Conservation (phyloP, 2,113 vertebrate genomes). For the Microcebus ravelobensis region DNA sequence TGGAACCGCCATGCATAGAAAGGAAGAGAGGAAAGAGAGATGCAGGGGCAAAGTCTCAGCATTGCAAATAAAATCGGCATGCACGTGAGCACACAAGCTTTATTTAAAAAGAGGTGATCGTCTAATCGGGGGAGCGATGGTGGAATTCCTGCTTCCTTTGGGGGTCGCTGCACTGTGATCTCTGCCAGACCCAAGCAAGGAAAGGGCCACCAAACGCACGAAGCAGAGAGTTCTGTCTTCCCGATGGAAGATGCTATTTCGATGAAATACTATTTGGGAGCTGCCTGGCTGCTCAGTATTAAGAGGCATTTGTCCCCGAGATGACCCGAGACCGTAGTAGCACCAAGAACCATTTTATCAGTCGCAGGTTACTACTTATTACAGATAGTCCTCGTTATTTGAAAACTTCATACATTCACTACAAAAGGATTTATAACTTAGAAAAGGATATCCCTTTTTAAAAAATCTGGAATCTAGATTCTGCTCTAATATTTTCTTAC, state of each 20-base stretch:
- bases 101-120: too few relatives aligned
- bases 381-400: neutral
- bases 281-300: neutral
- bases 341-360: neutral
- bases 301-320: neutral
- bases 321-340: neutral
- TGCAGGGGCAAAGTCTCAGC: neutral
- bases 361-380: neutral
- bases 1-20: neutral
- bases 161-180: neutral
- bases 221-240: neutral
- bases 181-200: neutral
- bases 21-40: neutral
- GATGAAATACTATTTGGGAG: neutral
- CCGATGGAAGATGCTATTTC: neutral
- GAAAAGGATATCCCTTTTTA: neutral
- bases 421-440: neutral
- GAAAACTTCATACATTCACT: neutral
- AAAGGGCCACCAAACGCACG: neutral
- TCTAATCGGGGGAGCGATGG: neutral
- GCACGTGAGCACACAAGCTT: fast-evolving
- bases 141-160: neutral
- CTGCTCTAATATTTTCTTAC: neutral
- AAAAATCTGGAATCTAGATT: neutral
- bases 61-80: neutral